Base-by-base conservation (phyloP, 2,113 vertebrate genomes). In the Lasiurus borealis region DNA sequence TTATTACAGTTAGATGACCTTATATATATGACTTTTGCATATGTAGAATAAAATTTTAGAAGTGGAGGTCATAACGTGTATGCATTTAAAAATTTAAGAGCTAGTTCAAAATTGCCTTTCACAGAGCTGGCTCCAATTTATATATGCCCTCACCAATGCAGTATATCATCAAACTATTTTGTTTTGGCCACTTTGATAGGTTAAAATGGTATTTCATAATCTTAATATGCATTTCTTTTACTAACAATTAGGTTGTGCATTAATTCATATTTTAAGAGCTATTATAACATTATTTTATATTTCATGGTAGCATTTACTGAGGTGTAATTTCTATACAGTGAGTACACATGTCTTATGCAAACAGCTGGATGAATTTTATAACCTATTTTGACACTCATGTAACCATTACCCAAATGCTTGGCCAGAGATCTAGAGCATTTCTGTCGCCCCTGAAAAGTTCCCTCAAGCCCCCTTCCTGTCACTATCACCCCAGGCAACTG, bases 191-290 rank as follows among this genome's bases (percentile, higher is more conserved):
- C 25, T 66, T 90, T 57, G 25, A 57, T 54, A 71, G 25, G 23
- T 90, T 71, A 82, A 84, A 71, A 64, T 54, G 27, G 19, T 62
- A 50, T 50, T 69, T 94, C 16, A 62, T 59, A 59, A 23, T 82
- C 77, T 85, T 76, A 73, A 40, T 85, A 16, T 85, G 11, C 57
- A n/a, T 85, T 91, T 94, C 4, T 86, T 62, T 92, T 93, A 48
- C n/a, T 84, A 75, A 68, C 46, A 88, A n/a, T 88, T 29, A 81
- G 29, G 14, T 88, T 85, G 57, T 57, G 19, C 44, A 76, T 85
- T 27, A 50, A 59, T 73, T 73, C 21, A 76, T 90, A 11, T 87
- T 87, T 90, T 73, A 91, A 59, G 36, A 91, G 50, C 57, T 23
- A 80, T 68, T 86, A 87, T 75, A 77, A 73, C 27, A 48, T 91